These are phyloP conservation scores for Sebastes kiyomatsui DNA, from an alignment of 2,797 vertebrate genomes.

Conservation along the genomic window DNA sequence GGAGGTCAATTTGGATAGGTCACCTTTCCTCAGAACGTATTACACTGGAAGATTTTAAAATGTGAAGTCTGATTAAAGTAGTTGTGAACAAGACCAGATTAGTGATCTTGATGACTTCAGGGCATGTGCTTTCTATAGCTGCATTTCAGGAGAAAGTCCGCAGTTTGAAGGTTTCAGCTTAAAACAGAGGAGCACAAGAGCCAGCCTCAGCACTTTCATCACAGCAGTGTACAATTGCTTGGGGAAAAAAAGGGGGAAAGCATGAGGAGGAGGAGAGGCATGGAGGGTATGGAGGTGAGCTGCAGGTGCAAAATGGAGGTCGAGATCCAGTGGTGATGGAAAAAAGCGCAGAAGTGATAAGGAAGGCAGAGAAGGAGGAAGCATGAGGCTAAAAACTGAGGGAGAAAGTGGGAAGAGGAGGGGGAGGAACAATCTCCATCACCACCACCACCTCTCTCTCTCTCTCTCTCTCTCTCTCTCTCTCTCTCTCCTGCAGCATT, in stretches of 20 bases:
- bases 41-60: neutral
- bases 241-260: neutral
- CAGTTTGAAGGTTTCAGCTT: constrained; percentile 20
- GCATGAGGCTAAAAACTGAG: constrained; percentile 9
- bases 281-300: neutral
- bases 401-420: neutral
- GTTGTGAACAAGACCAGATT: neutral
- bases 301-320: neutral
- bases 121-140: neutral
- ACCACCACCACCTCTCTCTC: constrained; percentile 1
- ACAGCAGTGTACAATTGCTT: neutral
- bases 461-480: neutral
- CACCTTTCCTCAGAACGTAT: neutral
- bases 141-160: neutral
- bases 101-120: neutral
- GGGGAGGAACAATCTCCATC: constrained; percentile 22
- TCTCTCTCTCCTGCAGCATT: constrained; percentile 69
- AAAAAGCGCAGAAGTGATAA: neutral
- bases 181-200: constrained; percentile 2
- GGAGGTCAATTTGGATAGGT: neutral
- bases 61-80: neutral
- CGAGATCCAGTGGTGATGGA: neutral
- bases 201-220: constrained; percentile 18
- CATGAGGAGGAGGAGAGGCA: neutral
- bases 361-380: neutral